Percentiles rank a stretch among this genome's conserved stretches.
Evolutionary conservation across 2,113 vertebrate genomes (phyloP).

Genomic region (Hippolais icterina): DNA sequence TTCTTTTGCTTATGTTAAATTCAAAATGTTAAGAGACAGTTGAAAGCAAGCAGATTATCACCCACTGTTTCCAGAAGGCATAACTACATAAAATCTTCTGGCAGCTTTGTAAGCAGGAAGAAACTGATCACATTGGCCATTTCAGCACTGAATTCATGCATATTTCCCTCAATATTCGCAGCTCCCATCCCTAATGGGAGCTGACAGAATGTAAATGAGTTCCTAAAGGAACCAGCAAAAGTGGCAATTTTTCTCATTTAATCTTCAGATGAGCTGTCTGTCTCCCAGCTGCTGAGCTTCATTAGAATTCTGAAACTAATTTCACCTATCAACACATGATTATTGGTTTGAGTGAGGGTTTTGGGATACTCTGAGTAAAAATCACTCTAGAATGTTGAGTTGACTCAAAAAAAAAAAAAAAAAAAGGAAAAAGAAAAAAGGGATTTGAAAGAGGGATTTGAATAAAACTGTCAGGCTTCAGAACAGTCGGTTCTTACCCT

Average conservation of each 20-base stretch:
- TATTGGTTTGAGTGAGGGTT: conserved; percentile 74
- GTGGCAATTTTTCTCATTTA: conserved; percentile 96
- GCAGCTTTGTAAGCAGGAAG: conserved; percentile 74
- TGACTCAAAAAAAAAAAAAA: conserved; percentile 38
- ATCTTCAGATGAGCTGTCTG: conserved; percentile 87
- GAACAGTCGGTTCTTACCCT: conserved; percentile 44
- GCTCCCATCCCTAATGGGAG: conserved; percentile 84
- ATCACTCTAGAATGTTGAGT: conserved; percentile 58
- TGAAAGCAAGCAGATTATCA: conserved; percentile 73
- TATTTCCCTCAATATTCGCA: conserved; percentile 72
- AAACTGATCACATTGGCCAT: conserved; percentile 72
- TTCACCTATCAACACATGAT: conserved; percentile 81
- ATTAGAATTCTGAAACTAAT: conserved; percentile 82
- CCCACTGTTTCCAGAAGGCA: conserved; percentile 64
- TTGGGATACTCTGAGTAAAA: conserved; percentile 68
- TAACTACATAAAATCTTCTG: conserved; percentile 71
- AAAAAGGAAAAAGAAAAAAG: neutral
- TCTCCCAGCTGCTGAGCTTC: conserved; percentile 83
- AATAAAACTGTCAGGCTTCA: conserved; percentile 49
- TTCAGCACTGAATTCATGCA: conserved; percentile 69
- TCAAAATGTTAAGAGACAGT: conserved; percentile 9
- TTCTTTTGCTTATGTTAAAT: neutral
- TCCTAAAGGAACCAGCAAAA: conserved; percentile 91
- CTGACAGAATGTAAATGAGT: conserved; percentile 97
- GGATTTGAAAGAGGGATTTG: neutral